Evolutionary conservation across 2,797 vertebrate genomes (phyloP), one percentile per base, ranked within the genome.

Genomic region (Ctenopoma multispine): DNA sequence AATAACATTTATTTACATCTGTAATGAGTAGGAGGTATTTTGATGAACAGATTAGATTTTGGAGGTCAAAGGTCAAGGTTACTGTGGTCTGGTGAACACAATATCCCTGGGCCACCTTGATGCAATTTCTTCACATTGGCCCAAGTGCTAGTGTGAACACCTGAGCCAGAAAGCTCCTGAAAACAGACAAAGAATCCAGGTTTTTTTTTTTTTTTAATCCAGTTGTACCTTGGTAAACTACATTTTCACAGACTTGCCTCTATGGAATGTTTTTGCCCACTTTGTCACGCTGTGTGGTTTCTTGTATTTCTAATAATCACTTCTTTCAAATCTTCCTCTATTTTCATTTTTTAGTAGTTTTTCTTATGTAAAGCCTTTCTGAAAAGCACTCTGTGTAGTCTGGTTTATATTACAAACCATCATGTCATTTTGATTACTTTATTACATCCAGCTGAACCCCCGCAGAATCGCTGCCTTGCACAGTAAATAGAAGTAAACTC

Each of bases 371-470:
- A 83, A 76, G 40, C 43, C 23, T 59, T 80, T 76, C 56, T 66
- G 72, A 50, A 24, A 55, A 69, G 66, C 47, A n/a, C 38, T 72
- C 48, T 63, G 23, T 67, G 4, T 51, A 77, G 23, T 81, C 77
- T 87, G 87, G 69, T 85, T 84, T 60, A 5, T 40, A 72, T 87
- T 79, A 84, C 27, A 47, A 73, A 53, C 62, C 79, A 62, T 84
- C 78, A 71, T 85, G 75, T 82, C 67, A 83, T 77, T 81, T 79
- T 82, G 78, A 88, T 82, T 55, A 43, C 56, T 87, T 77, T 82
- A 89, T 88, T 89, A 59, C 65, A 86, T 83, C 87, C 85, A 90
- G 81, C 81, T 77, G 84, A 86, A 79, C 72, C 72, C 83, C 77
- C 21, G 66, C 73, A 75, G 66, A 79, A 80, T 65, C 63, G 57